Evolutionary conservation across 2,113 vertebrate genomes (phyloP).

Genomic region (Catharus bicknelli): DNA sequence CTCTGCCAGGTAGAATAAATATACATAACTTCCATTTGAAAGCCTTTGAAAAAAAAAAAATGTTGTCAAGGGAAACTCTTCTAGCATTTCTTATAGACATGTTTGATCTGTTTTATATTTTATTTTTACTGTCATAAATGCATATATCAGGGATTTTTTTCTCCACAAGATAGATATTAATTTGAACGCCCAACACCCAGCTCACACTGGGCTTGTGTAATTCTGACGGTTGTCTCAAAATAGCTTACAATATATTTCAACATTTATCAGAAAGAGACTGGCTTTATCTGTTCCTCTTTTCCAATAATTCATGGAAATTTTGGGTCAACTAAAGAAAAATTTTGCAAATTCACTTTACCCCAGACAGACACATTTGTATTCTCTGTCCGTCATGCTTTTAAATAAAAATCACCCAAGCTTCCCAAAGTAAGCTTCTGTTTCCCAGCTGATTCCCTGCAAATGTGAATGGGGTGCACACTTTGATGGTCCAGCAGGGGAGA

Average conservation of each 20-base stretch:
- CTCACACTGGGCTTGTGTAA: slow-evolving; percentile 20
- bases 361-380: slow-evolving; percentile 15
- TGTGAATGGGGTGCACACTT: rapidly evolving
- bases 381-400: neutral
- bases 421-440: neutral
- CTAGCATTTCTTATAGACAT: slow-evolving; percentile 23
- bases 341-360: neutral
- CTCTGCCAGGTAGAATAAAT: slow-evolving; percentile 43
- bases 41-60: slow-evolving; percentile 9
- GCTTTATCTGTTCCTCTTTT: neutral
- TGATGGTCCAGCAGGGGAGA: neutral
- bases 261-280: neutral
- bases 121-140: slow-evolving; percentile 24
- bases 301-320: neutral
- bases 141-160: neutral
- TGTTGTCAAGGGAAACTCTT: slow-evolving; percentile 62
- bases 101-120: slow-evolving; percentile 25
- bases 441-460: neutral
- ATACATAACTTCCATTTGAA: slow-evolving; percentile 43
- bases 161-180: neutral
- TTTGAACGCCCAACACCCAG: neutral
- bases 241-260: slow-evolving; percentile 8
- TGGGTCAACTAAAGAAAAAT: neutral
- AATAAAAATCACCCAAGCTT: neutral
- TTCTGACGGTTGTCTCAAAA: slow-evolving; percentile 24